Conservation (phyloP, 2,113 vertebrate genomes). For the Stigmatopora nigra region DNA sequence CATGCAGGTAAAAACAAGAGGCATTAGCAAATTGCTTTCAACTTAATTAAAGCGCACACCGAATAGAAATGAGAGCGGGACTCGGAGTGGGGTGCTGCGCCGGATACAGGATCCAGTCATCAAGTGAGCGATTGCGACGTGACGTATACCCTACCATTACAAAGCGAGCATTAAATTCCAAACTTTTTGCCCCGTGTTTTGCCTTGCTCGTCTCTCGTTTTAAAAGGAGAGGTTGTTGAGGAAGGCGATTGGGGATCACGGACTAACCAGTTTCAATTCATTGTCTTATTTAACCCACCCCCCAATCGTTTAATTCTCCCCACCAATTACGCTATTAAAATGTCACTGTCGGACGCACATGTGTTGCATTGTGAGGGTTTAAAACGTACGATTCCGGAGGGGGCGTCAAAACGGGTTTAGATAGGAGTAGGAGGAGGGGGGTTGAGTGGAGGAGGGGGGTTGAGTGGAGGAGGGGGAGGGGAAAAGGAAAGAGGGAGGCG, state of each 20-base stretch:
- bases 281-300: slow-evolving; percentile 31
- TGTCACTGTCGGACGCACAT: slow-evolving; percentile 44
- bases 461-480: neutral
- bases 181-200: slow-evolving; percentile 57
- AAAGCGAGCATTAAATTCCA: slow-evolving; percentile 66
- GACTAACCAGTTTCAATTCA: slow-evolving; percentile 26
- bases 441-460: slow-evolving; percentile 1
- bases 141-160: slow-evolving; percentile 45
- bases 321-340: slow-evolving; percentile 62
- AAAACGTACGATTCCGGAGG: slow-evolving; percentile 36
- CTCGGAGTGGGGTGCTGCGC: slow-evolving; percentile 22
- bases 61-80: slow-evolving; percentile 31
- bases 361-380: slow-evolving; percentile 47
- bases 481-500: slow-evolving; percentile 44
- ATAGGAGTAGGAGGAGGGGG: neutral
- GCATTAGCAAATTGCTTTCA: slow-evolving; percentile 71
- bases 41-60: slow-evolving; percentile 70
- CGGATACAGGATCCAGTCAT: slow-evolving; percentile 32
- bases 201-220: slow-evolving; percentile 36
- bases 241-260: slow-evolving; percentile 48
- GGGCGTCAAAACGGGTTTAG: neutral
- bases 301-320: slow-evolving; percentile 39
- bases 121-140: slow-evolving; percentile 42
- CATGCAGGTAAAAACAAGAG: slow-evolving; percentile 74
- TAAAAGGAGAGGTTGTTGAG: slow-evolving; percentile 51